These are phyloP conservation scores for Nothobranchius furzeri DNA, from an alignment of 2,113 vertebrate species.

Conservation along the genomic window DNA sequence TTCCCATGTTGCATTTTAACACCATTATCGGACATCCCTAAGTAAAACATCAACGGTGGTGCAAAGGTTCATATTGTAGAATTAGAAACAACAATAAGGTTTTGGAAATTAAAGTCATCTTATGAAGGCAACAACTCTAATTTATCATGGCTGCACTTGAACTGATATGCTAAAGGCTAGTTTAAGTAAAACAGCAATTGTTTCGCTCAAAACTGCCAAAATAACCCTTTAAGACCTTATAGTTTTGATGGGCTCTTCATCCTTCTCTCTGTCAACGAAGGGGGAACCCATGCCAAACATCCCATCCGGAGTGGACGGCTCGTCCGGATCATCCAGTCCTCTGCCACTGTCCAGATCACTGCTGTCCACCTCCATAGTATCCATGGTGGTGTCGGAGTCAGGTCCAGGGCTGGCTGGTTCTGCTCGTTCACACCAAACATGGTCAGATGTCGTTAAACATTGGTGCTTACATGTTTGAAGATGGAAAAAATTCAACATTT, in stretches of 20 bases:
- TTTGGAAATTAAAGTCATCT: too few relatives aligned
- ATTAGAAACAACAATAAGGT: too few relatives aligned
- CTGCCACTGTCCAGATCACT: conserved; percentile 87
- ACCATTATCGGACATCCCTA: too few relatives aligned
- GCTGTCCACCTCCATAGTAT: conserved; percentile 95
- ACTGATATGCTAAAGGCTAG: too few relatives aligned
- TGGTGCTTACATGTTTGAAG: neutral
- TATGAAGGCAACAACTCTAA: too few relatives aligned
- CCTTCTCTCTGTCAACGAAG: conserved; percentile 90
- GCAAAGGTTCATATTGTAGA: too few relatives aligned
- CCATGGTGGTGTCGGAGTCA: conserved; percentile 94
- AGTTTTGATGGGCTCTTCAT: conserved; percentile 91
- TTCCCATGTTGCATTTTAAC: too few relatives aligned
- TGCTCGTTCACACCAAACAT: conserved; percentile 49
- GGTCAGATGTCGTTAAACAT: neutral
- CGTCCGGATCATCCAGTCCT: conserved; percentile 89
- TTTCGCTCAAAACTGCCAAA: too few relatives aligned
- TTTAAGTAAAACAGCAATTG: too few relatives aligned
- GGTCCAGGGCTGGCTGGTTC: conserved; percentile 91
- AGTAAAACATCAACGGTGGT: too few relatives aligned
- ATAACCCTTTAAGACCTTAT: conserved; percentile 75
- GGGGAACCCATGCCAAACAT: conserved; percentile 92
- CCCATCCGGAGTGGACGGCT: conserved; percentile 92
- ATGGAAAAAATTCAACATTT: neutral
- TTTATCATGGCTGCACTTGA: too few relatives aligned